These are phyloP conservation scores for Eristalis pertinax DNA, from an alignment of 2,888 invertebrate species.

Conservation along the genomic window DNA sequence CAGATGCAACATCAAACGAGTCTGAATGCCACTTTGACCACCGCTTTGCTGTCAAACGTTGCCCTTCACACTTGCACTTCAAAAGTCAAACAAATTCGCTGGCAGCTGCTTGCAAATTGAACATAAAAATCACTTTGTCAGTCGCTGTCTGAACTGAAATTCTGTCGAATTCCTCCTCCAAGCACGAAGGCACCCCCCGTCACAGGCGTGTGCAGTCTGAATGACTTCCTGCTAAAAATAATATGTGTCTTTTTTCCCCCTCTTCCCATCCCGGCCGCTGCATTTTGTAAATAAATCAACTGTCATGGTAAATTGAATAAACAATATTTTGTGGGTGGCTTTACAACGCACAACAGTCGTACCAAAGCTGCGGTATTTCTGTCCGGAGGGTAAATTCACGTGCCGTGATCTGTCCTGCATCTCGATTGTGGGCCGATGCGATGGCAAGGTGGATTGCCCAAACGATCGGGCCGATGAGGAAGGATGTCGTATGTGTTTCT, in stretches of 20 bases:
- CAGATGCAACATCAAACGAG: no score
- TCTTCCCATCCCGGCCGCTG: constrained; percentile 32
- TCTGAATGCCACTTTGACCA: no score
- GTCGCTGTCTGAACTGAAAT: not conserved
- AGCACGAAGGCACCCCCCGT: not conserved
- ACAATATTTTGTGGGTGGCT: not conserved
- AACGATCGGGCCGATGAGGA: constrained; percentile 85
- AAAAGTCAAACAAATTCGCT: not conserved
- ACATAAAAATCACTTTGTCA: not conserved
- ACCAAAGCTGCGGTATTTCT: constrained; percentile 78
- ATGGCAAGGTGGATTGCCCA: constrained; percentile 88
- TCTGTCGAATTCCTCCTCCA: not conserved
- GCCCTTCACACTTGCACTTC: not conserved
- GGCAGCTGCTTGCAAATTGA: not conserved
- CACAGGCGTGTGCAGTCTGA: not conserved
- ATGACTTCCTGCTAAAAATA: not conserved
- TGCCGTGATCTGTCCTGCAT: constrained; percentile 90
- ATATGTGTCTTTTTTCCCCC: not conserved
- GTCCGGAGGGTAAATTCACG: constrained; percentile 84
- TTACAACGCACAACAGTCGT: constrained; percentile 74
- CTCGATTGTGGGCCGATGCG: constrained; percentile 86
- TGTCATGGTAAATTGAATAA: constrained; percentile 42
- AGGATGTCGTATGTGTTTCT: constrained; percentile 84
- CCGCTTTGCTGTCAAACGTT: not conserved
- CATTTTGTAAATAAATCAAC: constrained; percentile 42